Evolutionary conservation across 2,888 invertebrate species (phyloP).

Genomic region (Melipona bicolor): DNA sequence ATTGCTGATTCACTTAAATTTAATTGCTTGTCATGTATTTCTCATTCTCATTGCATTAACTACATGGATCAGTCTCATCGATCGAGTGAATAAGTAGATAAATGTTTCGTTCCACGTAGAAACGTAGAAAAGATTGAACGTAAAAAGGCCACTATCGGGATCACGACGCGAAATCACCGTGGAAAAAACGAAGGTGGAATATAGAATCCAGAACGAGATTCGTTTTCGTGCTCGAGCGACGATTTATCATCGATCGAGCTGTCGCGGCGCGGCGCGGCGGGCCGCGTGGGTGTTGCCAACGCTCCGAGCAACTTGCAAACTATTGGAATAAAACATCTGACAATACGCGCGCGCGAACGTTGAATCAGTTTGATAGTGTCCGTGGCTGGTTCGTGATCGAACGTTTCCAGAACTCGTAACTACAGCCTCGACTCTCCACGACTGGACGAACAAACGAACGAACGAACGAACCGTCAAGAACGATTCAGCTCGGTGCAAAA

Average conservation of each 20-base stretch:
- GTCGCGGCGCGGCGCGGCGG: neutral
- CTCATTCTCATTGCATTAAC: too few species aligned
- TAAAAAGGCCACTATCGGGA: too few species aligned
- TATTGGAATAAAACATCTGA: slow-evolving; percentile 34
- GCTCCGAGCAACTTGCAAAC: slow-evolving; percentile 30
- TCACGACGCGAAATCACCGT: neutral
- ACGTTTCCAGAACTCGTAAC: slow-evolving; percentile 37
- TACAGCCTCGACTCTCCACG: neutral
- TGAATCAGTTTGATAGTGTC: slow-evolving; percentile 28
- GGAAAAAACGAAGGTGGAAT: neutral
- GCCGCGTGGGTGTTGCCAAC: slow-evolving; percentile 45
- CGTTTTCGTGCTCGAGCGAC: slow-evolving; percentile 14
- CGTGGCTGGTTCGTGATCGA: slow-evolving; percentile 24
- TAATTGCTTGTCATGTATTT: too few species aligned
- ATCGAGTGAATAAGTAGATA: too few species aligned
- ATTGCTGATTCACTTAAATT: too few species aligned
- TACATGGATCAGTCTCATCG: too few species aligned
- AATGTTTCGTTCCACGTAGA: neutral
- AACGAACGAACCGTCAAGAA: neutral
- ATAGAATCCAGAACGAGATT: slow-evolving; percentile 30
- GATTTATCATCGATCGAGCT: slow-evolving; percentile 52
- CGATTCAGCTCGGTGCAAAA: slow-evolving; percentile 1
- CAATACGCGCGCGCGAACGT: slow-evolving; percentile 13
- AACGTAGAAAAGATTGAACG: neutral
- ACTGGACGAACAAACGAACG: neutral